Evolutionary conservation across 2,888 invertebrate genomes (phyloP), one percentile per base, ranked within the genome.

Genomic region (Eilema sororculum): DNA sequence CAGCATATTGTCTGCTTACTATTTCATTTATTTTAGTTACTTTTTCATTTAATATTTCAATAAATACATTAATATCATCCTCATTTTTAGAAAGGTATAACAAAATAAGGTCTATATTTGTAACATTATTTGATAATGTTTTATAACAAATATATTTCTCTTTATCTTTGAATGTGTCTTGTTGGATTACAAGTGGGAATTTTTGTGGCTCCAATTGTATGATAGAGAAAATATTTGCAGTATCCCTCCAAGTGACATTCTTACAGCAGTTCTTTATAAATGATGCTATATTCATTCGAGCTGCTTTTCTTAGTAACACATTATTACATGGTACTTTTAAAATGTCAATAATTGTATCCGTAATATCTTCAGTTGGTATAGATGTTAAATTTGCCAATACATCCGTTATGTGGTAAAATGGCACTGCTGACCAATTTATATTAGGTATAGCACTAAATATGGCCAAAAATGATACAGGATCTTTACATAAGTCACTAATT

Each of bases 401-500:
- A 71, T 86, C 83, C 66, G 86, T 91, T 10, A 94, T 28, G 78
- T 92, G 87, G 72, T 86, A 94, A 2, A 94, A 82, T 63, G 95
- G 93, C 1, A 94, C 87, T 20, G 95, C 92, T 8, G 91, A 90
- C 92, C 94, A 93, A 76, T 92, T 93, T 1, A 93, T 75, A 28
- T 70, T 41, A n/a, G 91, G 84, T 30, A 93, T 86, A 41, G 86
- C 85, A 83, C 87, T 88, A 25, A 94, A 78, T 71, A 93, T 75
- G 65, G 81, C 71, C 22, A 80, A 52, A 56, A 92, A 85, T 57
- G 84, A 85, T 46, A 80, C 72, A 41, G 58, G 52, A 69, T 90
- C 79, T 69, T 73, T 74, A 13, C 93, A 72, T 24, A 83, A 75
- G n/a, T 76, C 71, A 24, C 61, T 63, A 33, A 92, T 67, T 71